Base-by-base conservation (phyloP, 2,888 invertebrate genomes). In the Keiferia lycopersicella region DNA sequence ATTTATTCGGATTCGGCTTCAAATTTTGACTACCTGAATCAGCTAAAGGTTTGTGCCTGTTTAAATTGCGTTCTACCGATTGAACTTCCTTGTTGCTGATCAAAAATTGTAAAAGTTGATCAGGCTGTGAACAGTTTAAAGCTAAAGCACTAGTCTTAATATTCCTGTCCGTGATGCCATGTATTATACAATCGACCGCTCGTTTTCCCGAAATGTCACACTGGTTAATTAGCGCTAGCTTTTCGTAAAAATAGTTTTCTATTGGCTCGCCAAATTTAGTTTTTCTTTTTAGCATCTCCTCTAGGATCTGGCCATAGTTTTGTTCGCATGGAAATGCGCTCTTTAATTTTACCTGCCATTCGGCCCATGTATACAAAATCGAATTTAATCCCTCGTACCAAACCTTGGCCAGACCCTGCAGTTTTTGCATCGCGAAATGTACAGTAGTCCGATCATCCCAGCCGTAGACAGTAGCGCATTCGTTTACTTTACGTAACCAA, bases 121-220 rank as follows among this genome's bases (percentile, higher is more conserved):
- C 65, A 10, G 68, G 69, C 0, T 68, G 22, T 0, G 65, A n/a
- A 34, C 68, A 69, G 16, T 66, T 58, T 7, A 71, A 56, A 7
- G 69, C 68, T 10, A 65, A 16, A 2, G 69, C 71, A 39, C 71
- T 66, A 2, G 68, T 64, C 51, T 57, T 68, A 10, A 67, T 58
- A 0, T 66, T 68, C 51, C 38, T 68, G 64, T 69, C 69, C 2
- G 20, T 65, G 1, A 69, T n/a, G 1, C 69, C 68, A 38, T 69
- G 69, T 12, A 68, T 67, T 11, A 69, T 51, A 26, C 67, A 66
- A 20, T 68, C 68, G 0, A 65, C 66, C 0, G 68, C 68, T 2
- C 60, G 57, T 22, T 45, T 60, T 0, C 61, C 64, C 0, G 50
- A 34, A 50, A 63, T 66, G 26, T 65, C 57, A 34, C 63, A 65